Percentiles rank a stretch among this genome's conserved stretches.
These are phyloP conservation scores for Rotaria magnacalcarata DNA, from an alignment of 2,888 invertebrate species.

Conservation along the genomic window DNA sequence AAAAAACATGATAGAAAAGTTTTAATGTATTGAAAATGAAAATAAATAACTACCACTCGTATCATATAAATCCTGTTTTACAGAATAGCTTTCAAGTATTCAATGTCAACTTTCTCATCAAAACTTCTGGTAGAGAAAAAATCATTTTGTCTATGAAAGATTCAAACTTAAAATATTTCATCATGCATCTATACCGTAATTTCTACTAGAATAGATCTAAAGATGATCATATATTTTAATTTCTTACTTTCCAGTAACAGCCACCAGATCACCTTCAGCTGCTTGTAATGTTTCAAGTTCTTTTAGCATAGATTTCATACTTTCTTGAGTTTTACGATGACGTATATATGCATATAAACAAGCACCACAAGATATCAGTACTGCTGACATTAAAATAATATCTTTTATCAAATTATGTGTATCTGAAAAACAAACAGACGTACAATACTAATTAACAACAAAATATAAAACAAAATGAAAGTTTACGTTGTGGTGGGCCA, in stretches of 20 bases:
- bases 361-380: slow-evolving; percentile 36
- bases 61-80: no score
- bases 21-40: no score
- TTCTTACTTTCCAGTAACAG: slow-evolving; percentile 25
- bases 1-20: no score
- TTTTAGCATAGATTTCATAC: slow-evolving; percentile 36
- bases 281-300: slow-evolving; percentile 41
- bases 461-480: not conserved
- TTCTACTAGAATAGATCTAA: not conserved
- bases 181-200: no score
- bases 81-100: no score
- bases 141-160: no score
- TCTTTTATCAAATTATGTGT: slow-evolving; percentile 43
- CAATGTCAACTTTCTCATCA: no score
- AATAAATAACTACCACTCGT: no score
- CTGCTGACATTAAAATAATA: slow-evolving; percentile 34
- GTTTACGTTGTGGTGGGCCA: slow-evolving; percentile 87
- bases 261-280: slow-evolving; percentile 9
- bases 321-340: slow-evolving; percentile 41
- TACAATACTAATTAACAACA: not conserved
- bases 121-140: no score
- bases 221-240: not conserved
- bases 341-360: slow-evolving; percentile 37
- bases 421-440: not conserved
- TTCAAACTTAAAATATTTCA: no score